Evolutionary conservation across 2,888 invertebrate genomes (phyloP).

Genomic region (Dolichomitus sp.): DNA sequence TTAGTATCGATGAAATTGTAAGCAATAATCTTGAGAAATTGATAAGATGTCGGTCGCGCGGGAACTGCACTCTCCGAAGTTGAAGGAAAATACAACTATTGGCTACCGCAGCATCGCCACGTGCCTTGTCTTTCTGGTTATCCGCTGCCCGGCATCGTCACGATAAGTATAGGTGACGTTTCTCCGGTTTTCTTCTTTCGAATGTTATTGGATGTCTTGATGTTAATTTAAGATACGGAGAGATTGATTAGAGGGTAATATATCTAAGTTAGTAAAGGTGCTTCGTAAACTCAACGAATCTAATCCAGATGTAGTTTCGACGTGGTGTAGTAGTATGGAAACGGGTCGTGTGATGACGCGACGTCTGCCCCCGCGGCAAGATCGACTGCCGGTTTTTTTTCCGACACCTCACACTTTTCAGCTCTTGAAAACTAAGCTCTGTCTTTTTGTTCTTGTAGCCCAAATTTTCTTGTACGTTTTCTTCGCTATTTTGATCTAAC

Average conservation of each 20-base stretch:
- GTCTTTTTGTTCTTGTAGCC: neutral
- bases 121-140: slow-evolving; percentile 50
- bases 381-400: neutral
- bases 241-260: neutral
- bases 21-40: neutral
- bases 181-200: neutral
- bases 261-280: neutral
- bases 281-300: slow-evolving; percentile 7
- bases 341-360: slow-evolving; percentile 6
- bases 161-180: neutral
- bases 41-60: neutral
- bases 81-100: slow-evolving; percentile 51
- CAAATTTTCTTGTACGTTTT: slow-evolving; percentile 6
- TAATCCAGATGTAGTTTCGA: slow-evolving; percentile 2
- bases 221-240: neutral
- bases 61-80: slow-evolving; percentile 20
- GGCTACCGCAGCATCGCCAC: slow-evolving; percentile 46
- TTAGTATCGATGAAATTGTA: neutral
- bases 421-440: neutral
- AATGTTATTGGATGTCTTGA: neutral
- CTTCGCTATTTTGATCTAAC: slow-evolving; percentile 37
- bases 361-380: neutral
- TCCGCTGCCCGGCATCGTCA: slow-evolving; percentile 41
- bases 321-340: slow-evolving; percentile 1
- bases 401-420: neutral